phyloP scores from a whole-genome alignment of 64 coral and sea anemone genomes.

The Anthopleura sola region DNA sequence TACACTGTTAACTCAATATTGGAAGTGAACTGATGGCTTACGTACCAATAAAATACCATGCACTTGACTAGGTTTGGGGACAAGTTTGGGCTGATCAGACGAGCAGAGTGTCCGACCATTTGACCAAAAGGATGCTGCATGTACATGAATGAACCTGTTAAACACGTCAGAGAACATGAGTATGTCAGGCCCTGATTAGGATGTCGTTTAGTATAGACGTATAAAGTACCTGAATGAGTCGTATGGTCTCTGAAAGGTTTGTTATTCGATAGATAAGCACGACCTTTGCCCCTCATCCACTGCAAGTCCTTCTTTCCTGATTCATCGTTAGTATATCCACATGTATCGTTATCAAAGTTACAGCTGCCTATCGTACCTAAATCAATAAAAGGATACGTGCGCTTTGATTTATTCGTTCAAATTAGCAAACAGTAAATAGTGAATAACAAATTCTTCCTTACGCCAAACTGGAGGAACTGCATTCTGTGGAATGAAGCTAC shows the following conservation, averaged over 20 bases:
- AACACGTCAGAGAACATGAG: not conserved
- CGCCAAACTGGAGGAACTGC: not conserved
- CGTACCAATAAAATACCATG: constrained; percentile 6
- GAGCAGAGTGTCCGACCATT: not conserved
- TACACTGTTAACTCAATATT: constrained; percentile 9
- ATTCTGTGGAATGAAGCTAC: not conserved
- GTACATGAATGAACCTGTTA: constrained; percentile 8
- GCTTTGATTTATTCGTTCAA: not conserved
- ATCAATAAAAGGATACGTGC: not conserved
- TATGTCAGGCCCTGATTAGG: not conserved
- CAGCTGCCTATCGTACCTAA: not conserved
- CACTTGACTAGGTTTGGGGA: not conserved
- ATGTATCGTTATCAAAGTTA: constrained; percentile 13
- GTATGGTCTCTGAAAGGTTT: constrained; percentile 16
- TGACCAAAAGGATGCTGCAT: not conserved
- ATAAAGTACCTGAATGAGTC: not conserved
- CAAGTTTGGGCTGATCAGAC: not conserved
- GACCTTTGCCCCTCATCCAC: not conserved
- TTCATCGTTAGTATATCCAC: constrained; percentile 14
- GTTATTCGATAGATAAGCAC: not conserved
- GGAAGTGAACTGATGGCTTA: not conserved
- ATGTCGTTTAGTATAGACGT: not conserved
- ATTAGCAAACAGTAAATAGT: not conserved
- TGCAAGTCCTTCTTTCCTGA: not conserved
- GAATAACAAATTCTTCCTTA: not conserved